A percentile compares a stretch with the other conserved stretches of the same genome.
Conservation (phyloP, 2,888 invertebrate genomes). For the Caenorhabditis afra region DNA sequence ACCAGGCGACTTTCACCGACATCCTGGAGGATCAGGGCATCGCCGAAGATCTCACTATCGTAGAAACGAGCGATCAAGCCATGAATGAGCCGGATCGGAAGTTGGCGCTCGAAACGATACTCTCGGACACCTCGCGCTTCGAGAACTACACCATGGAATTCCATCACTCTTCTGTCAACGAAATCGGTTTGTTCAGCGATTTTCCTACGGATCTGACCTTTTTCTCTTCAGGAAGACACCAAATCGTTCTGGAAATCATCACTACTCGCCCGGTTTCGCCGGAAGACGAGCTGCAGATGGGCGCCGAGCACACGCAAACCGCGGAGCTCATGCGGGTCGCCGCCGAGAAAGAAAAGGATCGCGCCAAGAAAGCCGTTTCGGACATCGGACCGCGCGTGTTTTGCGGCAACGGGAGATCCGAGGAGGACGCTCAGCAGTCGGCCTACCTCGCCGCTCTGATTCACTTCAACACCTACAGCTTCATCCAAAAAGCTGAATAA, state of each 20-base stretch:
- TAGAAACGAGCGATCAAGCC: neutral
- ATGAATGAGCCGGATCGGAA: conserved; percentile 27
- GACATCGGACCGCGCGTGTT: conserved; percentile 49
- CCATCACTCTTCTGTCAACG: conserved; percentile 18
- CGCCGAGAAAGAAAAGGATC: conserved; percentile 28
- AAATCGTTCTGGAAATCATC: conserved; percentile 24
- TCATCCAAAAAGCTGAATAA: neutral
- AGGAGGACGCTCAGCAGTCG: conserved; percentile 36
- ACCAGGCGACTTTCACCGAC: neutral
- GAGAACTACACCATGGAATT: conserved; percentile 25
- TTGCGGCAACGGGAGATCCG: conserved; percentile 51
- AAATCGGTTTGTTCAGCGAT: no score
- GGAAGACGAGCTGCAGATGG: conserved; percentile 48
- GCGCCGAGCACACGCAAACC: conserved; percentile 56
- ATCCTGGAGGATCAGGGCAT: neutral
- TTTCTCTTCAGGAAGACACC: conserved; percentile 6
- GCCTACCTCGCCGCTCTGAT: conserved; percentile 56
- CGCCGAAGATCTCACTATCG: neutral
- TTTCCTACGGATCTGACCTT: no score
- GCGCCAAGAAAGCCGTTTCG: conserved; percentile 8
- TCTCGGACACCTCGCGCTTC: conserved; percentile 53
- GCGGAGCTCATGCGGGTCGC: conserved; percentile 37
- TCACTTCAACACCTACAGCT: conserved; percentile 47
- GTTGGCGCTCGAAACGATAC: conserved; percentile 33
- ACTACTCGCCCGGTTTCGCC: conserved; percentile 2